Base-by-base conservation (phyloP, 1,140 invertebrate species). In the Eupristina koningsbergeri region DNA sequence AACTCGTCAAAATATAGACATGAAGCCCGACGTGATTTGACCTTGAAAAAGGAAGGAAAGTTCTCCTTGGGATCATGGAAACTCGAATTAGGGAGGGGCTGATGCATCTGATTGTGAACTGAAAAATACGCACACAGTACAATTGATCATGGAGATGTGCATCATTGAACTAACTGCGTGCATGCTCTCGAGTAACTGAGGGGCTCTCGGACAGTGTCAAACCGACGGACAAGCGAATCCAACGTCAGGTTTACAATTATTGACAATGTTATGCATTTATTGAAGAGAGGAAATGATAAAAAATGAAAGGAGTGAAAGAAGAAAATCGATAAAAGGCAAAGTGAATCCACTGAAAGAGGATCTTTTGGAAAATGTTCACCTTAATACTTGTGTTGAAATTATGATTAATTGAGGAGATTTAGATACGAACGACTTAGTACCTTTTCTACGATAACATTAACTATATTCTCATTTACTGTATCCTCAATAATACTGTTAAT, bases 191-290 rank as follows among this genome's bases (percentile, higher is more conserved):
- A 13, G 9, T n/a, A 75, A 41, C 58, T 76, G 81, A 76, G 58
- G 76, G 76, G 67, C 76, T 41, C 73, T 76, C 61, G 53, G 50
- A 29, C 58, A 17, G 61, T 58, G 63, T 58, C 69, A 3, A 47
- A 47, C 5, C 64, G n/a, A 15, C 39, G 69, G 71, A 76, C 78
- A 45, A 36, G 36, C 58, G 77, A 84, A 67, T 81, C 61, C 71
- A 76, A 74, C 75, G 77, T 80, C 77, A 81, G 45, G 83, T 53
- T 77, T 61, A 47, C 78, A 81, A 80, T 84, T 84, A 84, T 84
- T 76, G 77, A 81, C 73, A 58, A 84, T 39, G 79, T 79, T 84
- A 79, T 73, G 63, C 74, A 41, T 50, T n/a, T 17, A 71, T 22
- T 11, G 39, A 11, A 17, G 36, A 19, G 45, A 69, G 34, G 11